A percentile compares a stretch with the other conserved stretches of the same genome.
Evolutionary conservation across 2,113 vertebrate genomes (phyloP).

Genomic region (Amblyopsis rosae): DNA sequence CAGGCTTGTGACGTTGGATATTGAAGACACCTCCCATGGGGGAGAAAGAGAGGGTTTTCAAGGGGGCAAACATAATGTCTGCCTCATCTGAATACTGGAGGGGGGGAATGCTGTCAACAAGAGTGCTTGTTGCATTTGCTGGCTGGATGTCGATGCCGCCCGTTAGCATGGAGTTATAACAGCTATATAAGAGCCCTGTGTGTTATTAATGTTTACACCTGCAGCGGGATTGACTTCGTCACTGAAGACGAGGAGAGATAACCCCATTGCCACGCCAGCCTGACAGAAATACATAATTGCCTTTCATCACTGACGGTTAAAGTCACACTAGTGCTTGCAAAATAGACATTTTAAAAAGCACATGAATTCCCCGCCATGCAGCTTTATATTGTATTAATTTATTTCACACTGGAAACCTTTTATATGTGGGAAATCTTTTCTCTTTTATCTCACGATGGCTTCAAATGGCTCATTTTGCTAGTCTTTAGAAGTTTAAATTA

Average conservation of each 20-base stretch:
- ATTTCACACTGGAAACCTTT: too few relatives aligned
- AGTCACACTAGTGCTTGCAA: too few relatives aligned
- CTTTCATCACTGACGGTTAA: background rate
- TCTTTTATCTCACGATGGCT: background rate
- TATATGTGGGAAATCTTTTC: background rate
- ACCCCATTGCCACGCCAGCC: background rate
- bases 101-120: background rate
- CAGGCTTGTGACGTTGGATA: background rate
- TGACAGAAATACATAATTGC: background rate
- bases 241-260: background rate
- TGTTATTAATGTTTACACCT: background rate
- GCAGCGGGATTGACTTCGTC: background rate
- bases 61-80: background rate
- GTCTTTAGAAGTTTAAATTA: conserved; percentile 1
- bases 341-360: too few relatives aligned
- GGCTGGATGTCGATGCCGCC: conserved; percentile 9
- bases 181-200: background rate
- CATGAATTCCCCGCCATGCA: too few relatives aligned
- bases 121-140: conserved; percentile 1
- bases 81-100: conserved; percentile 41
- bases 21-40: background rate
- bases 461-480: background rate
- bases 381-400: too few relatives aligned
- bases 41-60: background rate
- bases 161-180: conserved; percentile 2